phyloP scores from a whole-genome alignment of 2,113 vertebrate species.

The Sebastes schlegelii region DNA sequence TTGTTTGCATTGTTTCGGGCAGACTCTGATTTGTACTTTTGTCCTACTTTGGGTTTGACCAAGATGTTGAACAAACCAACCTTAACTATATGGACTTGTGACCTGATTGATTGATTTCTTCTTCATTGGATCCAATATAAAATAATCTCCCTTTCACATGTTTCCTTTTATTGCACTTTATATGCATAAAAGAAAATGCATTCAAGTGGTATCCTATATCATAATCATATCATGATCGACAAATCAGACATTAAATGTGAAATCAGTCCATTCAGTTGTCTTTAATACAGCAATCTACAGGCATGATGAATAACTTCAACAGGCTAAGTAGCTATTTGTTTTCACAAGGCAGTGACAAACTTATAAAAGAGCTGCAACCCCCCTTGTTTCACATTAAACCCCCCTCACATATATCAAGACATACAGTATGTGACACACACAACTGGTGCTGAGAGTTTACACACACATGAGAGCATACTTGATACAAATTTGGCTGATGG shows the following conservation, averaged over 20 bases:
- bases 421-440: neutral
- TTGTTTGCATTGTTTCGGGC: neutral
- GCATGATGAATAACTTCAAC: neutral
- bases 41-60: neutral
- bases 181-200: neutral
- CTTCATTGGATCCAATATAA: neutral
- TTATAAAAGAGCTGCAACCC: neutral
- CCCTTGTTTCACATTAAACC: neutral
- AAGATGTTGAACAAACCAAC: neutral
- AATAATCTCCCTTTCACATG: neutral
- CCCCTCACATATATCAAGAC: neutral
- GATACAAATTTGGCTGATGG: constrained; percentile 4
- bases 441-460: neutral
- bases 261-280: neutral
- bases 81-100: no score
- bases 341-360: neutral
- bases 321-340: constrained; percentile 2
- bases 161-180: neutral
- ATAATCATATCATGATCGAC: neutral
- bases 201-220: neutral
- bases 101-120: neutral
- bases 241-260: neutral
- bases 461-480: constrained; percentile 4
- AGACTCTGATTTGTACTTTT: neutral
- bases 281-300: neutral